Evolutionary conservation across 1,140 invertebrate genomes (phyloP), one percentile per base, ranked within the genome.

Genomic region (Conus betulinus): DNA sequence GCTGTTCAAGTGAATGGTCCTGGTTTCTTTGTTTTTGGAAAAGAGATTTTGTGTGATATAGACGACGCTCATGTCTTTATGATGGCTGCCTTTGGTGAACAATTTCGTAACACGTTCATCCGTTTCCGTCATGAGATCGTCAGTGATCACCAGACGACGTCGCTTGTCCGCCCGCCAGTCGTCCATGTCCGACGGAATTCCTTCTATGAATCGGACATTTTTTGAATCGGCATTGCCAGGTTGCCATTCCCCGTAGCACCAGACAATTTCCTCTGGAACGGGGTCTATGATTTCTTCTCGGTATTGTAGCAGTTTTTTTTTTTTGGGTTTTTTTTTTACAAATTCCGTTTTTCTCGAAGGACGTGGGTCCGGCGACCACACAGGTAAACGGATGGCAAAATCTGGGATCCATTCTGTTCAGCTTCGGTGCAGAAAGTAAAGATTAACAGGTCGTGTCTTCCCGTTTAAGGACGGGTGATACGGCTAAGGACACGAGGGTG

Each of bases 191-290:
- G 39, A 27, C 6, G 13, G 23, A 8, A 74, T 15, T 13, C 67
- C 85, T 20, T 87, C 67, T 27, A 27, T 25, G 23, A 74, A 39
- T 51, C 20, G 8, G 10, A 71, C 60, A 6, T 71, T 52, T 15
- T 67, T 25, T 7, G 7, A n/a, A n/a, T 87, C 85, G 2, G 15
- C 6, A 51, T 87, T 76, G 7, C 27, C 51, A 6, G 85, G 6
- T 82, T 90, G 87, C 89, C 89, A 90, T 85, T 57, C n/a, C 39
- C 81, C 84, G 81, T 90, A 90, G 39, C 84, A 63, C 89, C 89
- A 90, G 4, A 90, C 20, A 53, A 90, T 88, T 60, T 74, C 20
- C n/a, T 76, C 20, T 20, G 71, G 71, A 8, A 76, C 17, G 8
- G 71, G 6, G 8, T n/a, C 8, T 23, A 76, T 76, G 3, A 76